Evolutionary conservation across 2,888 invertebrate species (phyloP).

Genomic region (Eupithecia dodoneata): DNA sequence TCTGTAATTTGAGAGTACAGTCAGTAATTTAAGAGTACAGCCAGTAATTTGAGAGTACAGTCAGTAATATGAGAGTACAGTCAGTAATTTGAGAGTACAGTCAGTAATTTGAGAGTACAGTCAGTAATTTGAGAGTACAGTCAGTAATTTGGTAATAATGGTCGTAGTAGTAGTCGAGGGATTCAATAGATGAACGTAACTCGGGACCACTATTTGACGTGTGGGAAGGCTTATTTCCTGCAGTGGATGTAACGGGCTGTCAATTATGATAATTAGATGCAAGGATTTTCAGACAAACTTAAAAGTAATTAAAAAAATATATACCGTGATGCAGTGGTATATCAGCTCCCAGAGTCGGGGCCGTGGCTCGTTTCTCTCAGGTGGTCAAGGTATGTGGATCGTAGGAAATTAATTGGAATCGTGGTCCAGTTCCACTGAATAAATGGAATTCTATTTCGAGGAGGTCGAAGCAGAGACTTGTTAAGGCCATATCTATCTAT

Average conservation of each 20-base stretch:
- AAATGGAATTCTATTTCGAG: neutral
- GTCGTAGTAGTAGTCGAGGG: neutral
- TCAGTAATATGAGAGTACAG: no score
- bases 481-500: neutral
- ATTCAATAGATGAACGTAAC: neutral
- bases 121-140: no score
- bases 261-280: neutral
- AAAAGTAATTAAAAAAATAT: no score
- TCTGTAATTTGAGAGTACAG: no score
- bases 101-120: no score
- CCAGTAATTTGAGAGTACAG: no score
- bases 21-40: no score
- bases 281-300: neutral
- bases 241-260: neutral
- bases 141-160: neutral
- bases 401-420: constrained; percentile 6
- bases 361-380: neutral
- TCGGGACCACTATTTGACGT: neutral
- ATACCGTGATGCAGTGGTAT: no score
- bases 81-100: no score
- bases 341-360: neutral
- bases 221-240: neutral
- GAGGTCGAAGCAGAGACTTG: neutral
- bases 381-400: constrained; percentile 3
- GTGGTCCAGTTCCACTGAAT: constrained; percentile 3